phyloP scores from a whole-genome alignment of 2,888 invertebrate genomes.

The Scrobipalpa costella region DNA sequence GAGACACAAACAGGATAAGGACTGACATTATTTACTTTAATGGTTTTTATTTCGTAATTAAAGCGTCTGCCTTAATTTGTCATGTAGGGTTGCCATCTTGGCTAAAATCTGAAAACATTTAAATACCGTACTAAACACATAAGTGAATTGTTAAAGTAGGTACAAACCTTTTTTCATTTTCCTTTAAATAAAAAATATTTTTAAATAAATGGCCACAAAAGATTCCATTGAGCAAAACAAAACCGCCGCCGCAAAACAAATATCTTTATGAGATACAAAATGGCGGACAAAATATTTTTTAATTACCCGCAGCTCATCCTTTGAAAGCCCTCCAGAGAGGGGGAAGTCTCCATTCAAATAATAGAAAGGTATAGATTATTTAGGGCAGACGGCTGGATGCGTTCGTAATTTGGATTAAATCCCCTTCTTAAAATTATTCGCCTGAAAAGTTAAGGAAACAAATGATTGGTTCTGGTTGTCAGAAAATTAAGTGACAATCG shows the following conservation, averaged over 20 bases:
- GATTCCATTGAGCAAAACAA: neutral
- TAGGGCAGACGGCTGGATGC: slow-evolving; percentile 27
- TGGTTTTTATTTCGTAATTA: neutral
- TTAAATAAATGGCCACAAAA: neutral
- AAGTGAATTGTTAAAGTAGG: no score
- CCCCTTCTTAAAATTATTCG: neutral
- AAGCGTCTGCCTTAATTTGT: neutral
- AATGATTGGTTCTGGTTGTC: neutral
- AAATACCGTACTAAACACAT: no score
- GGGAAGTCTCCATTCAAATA: slow-evolving; percentile 48
- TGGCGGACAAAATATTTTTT: slow-evolving; percentile 54
- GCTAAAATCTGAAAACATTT: no score
- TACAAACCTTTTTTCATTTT: no score
- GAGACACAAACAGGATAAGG: neutral
- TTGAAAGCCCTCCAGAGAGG: slow-evolving; percentile 51
- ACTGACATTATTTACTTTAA: neutral
- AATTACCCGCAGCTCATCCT: slow-evolving; percentile 49
- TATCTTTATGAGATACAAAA: slow-evolving; percentile 32
- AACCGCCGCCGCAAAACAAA: neutral
- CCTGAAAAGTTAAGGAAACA: neutral
- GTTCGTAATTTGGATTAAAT: neutral
- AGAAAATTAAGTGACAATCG: no score
- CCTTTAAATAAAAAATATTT: neutral
- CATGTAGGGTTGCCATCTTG: neutral
- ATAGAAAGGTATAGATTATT: slow-evolving; percentile 43